Conservation (phyloP, 2,113 vertebrate genomes). For the Nibea albiflora region DNA sequence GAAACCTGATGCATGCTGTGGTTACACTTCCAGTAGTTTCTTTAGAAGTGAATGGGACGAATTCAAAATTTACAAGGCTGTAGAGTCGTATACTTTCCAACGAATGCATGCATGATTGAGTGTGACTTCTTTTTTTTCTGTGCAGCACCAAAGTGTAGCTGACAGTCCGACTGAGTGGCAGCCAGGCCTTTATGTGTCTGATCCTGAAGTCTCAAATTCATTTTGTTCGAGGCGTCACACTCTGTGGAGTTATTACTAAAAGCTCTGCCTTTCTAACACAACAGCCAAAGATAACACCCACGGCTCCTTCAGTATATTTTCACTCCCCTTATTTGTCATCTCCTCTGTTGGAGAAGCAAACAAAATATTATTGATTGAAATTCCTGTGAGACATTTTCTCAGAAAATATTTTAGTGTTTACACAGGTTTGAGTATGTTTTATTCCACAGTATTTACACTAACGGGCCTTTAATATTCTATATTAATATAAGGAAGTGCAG, state of each 20-base stretch:
- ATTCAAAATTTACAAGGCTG: background rate
- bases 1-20: background rate
- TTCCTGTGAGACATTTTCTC: constrained; percentile 14
- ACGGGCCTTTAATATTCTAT: background rate
- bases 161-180: constrained; percentile 1
- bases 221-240: constrained; percentile 4
- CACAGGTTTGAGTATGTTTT: constrained; percentile 8
- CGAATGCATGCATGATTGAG: constrained; percentile 4
- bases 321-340: constrained; percentile 25
- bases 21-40: background rate
- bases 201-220: constrained; percentile 13
- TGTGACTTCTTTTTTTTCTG: background rate
- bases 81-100: background rate
- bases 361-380: constrained; percentile 1
- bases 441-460: background rate
- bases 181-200: constrained; percentile 11
- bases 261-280: constrained; percentile 11
- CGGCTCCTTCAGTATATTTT: constrained; percentile 15
- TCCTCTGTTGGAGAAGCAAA: constrained; percentile 14
- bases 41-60: background rate
- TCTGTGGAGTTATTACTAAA: constrained; percentile 2
- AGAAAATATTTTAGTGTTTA: constrained; percentile 17
- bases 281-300: constrained; percentile 57
- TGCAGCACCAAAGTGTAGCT: background rate
- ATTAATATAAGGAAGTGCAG: background rate